Evolutionary conservation across 1,140 invertebrate species (phyloP), one percentile per base, ranked within the genome.

Genomic region (Achroia grisella): DNA sequence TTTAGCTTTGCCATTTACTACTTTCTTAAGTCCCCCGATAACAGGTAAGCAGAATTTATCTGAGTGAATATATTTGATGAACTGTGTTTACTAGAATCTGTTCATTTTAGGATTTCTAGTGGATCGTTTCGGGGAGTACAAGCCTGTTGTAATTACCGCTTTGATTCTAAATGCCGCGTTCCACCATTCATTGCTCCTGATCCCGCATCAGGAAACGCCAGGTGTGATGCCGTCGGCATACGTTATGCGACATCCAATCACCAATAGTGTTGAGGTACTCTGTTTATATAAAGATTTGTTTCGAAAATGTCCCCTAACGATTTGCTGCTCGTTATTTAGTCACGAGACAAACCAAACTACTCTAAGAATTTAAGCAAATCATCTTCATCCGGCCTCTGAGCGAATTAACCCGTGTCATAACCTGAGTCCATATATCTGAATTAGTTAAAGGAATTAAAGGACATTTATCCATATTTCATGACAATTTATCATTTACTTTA

Each of bases 91-190:
- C 12, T 37, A 23, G 27, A 43, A 29, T 43, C 13, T 56, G 34
- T 58, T 65, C 23, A 42, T 85, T 74, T 71, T 87, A 92, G 92
- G 93, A 59, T 93, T 93, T 78, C 75, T 94, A 48, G 93, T 94
- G 50, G 93, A 95, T 74, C 93, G 92, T 77, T 92, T 94, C 66
- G 93, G 93, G 34, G 91, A 93, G 74, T 94, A 94, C 65, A 94
- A 94, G 69, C 89, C 90, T 3, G 92, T 94, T 10, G 89, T 94
- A 31, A 90, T 94, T 56, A 88, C 92, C 44, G 90, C 91, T 48
- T 87, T 94, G 37, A 86, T 93, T 32, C 75, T 92, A 41, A 93
- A 92, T 71, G 92, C 91, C 15, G 86, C 90, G 12, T 91, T 93
- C 61, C 92, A 93, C 74, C 92, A 93, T 66, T 89, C 91, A 10